Evolutionary conservation across 2,113 vertebrate genomes (phyloP).

Genomic region (Ameiurus melas): DNA sequence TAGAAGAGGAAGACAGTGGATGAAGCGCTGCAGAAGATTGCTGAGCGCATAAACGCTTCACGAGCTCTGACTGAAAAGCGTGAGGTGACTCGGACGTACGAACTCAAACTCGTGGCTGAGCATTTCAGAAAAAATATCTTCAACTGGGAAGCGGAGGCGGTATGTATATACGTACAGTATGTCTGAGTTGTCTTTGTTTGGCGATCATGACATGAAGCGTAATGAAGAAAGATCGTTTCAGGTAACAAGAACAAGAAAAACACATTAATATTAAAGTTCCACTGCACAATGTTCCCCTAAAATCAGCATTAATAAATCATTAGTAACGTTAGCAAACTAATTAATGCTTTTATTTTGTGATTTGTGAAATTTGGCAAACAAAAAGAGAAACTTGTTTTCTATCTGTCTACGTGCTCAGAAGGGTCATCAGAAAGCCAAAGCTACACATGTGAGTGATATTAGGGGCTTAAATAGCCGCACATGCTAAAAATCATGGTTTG

Average conservation of each 20-base stretch:
- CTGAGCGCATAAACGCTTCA: not conserved
- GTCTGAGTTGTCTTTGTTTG: not conserved
- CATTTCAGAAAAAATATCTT: constrained; percentile 21
- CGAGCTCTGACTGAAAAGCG: not conserved
- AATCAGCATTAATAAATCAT: no score
- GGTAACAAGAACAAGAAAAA: not conserved
- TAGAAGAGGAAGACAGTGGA: constrained; percentile 17
- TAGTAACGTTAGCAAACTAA: no score
- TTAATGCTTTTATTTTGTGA: no score
- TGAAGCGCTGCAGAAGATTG: constrained; percentile 14
- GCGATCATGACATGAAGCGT: not conserved
- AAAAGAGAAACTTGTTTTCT: no score
- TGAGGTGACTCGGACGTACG: not conserved
- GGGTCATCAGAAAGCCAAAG: no score
- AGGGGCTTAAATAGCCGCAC: no score
- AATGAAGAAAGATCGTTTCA: not conserved
- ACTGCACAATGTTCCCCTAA: no score
- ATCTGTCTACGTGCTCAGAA: no score
- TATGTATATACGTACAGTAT: not conserved
- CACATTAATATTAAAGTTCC: no score
- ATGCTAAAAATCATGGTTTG: no score
- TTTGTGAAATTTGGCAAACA: no score
- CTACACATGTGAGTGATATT: no score
- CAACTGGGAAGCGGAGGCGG: constrained; percentile 13
- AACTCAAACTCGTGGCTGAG: constrained; percentile 16